Base-by-base conservation (phyloP, 2,797 vertebrate species). In the Cetoscarus ocellatus region DNA sequence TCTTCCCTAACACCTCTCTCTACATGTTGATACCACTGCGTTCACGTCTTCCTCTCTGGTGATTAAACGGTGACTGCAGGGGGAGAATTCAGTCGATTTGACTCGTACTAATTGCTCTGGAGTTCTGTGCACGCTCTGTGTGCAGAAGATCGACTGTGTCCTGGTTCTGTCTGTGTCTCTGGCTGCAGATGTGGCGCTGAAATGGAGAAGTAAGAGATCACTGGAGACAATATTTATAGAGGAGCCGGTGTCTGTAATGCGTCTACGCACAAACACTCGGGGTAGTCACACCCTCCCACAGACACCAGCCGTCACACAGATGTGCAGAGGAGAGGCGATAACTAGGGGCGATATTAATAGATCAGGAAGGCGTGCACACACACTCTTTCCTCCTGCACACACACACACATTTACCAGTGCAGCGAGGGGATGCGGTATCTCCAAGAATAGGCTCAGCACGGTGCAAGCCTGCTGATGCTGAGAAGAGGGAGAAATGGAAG, bases 301-400 rank as follows among this genome's bases (percentile, higher is more conserved):
- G 82, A 85, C 75, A 70, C 75, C 48, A 66, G 75, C 78, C 74
- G 52, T 84, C 84, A 83, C 86, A 89, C 90, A 88, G 91, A 91
- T 90, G 90, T 91, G 85, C 70, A 83, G 79, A 88, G 78, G 75
- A 82, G 66, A 91, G 85, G 87, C 78, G 80, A 89, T 92, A 88
- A 89, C 87, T 85, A 73, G 79, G 76, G 78, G 54, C 3, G 39
- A 85, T 93, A 92, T 90, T 88, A 88, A 91, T 92, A 91, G 91
- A 90, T 86, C 82, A 57, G 72, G 57, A 73, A 66, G 57, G 49
- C 64, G 70, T 40, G 42, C 61, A 43, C 65, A 57, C 50, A 27
- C 19, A 18, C 61, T 39, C n/a, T 43, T 45, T 45, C 47, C 34
- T 50, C 35, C 11, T 63, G 34, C 72, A 62, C 56, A 19, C 19